Conservation (phyloP, 1,140 invertebrate genomes). For the Luehdorfia chinensis region DNA sequence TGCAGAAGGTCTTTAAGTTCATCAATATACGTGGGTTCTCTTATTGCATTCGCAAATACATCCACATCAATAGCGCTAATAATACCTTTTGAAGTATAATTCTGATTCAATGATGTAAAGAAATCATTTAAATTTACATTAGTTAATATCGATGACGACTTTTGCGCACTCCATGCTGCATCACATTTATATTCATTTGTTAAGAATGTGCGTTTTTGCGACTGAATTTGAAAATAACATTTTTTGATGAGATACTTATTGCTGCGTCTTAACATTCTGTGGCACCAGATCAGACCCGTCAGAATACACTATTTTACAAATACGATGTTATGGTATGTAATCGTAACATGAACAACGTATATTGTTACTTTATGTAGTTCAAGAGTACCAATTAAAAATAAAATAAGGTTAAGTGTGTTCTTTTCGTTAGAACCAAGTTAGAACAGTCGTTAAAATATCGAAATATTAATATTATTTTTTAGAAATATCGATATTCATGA, state of each 20-base stretch:
- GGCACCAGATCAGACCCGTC: too few species aligned
- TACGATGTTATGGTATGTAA: neutral
- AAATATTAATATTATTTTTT: too few species aligned
- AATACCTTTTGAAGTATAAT: slow-evolving; percentile 72
- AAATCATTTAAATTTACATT: slow-evolving; percentile 81
- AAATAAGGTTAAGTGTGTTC: too few species aligned
- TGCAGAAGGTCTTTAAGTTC: slow-evolving; percentile 84
- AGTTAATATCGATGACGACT: slow-evolving; percentile 79
- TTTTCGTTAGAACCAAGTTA: too few species aligned
- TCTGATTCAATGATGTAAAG: slow-evolving; percentile 81
- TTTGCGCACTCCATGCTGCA: slow-evolving; percentile 81
- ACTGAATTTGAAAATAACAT: neutral
- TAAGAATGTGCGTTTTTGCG: slow-evolving; percentile 58
- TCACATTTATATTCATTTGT: slow-evolving; percentile 83
- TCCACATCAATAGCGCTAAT: slow-evolving; percentile 86
- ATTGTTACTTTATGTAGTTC: too few species aligned
- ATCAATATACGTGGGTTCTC: slow-evolving; percentile 75
- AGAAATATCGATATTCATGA: too few species aligned
- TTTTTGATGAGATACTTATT: slow-evolving; percentile 1
- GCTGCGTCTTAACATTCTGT: slow-evolving; percentile 15
- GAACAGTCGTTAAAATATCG: too few species aligned
- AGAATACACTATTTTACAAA: too few species aligned
- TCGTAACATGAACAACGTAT: neutral
- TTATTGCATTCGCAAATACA: slow-evolving; percentile 82
- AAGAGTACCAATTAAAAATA: too few species aligned